phyloP scores from a whole-genome alignment of 1,140 invertebrate species.

The Camponotus floridanus region DNA sequence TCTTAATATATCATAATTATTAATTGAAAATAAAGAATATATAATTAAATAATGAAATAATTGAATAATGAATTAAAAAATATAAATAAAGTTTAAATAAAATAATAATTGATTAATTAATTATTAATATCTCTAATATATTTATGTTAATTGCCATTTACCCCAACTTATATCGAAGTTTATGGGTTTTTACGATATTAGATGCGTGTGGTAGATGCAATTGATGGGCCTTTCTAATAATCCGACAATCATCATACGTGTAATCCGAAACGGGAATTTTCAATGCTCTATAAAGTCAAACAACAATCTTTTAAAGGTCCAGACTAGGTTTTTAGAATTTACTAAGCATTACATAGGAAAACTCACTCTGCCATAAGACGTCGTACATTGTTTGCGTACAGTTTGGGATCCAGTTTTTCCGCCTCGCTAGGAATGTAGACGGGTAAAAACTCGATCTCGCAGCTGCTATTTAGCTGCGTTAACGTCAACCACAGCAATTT shows the following conservation, averaged over 20 bases:
- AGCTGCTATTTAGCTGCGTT: slow-evolving; percentile 95
- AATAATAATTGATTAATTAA: not conserved
- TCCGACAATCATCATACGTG: slow-evolving; percentile 96
- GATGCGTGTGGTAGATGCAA: slow-evolving; percentile 92
- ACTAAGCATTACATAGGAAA: not conserved
- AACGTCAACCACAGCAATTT: slow-evolving; percentile 96
- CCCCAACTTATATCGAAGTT: slow-evolving; percentile 91
- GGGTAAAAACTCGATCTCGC: slow-evolving; percentile 98
- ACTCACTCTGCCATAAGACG: slow-evolving; percentile 96
- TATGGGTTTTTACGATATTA: slow-evolving; percentile 92
- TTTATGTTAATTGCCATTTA: slow-evolving; percentile 79
- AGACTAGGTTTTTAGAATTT: not conserved
- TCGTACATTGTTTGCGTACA: slow-evolving; percentile 96
- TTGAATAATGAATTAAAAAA: too few species aligned
- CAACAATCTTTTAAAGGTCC: not conserved
- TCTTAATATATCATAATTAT: not conserved
- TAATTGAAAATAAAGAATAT: not conserved
- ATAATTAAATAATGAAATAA: too few species aligned
- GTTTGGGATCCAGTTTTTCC: slow-evolving; percentile 94
- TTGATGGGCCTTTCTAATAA: slow-evolving; percentile 93
- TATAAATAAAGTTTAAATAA: too few species aligned
- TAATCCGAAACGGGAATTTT: slow-evolving; percentile 95
- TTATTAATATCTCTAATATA: not conserved
- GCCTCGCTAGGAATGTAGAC: slow-evolving; percentile 95
- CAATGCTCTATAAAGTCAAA: slow-evolving; percentile 89